Percentiles rank a stretch among this genome's conserved stretches.
Conservation (phyloP, 2,113 vertebrate species). For the Phrynosoma blainvillii region DNA sequence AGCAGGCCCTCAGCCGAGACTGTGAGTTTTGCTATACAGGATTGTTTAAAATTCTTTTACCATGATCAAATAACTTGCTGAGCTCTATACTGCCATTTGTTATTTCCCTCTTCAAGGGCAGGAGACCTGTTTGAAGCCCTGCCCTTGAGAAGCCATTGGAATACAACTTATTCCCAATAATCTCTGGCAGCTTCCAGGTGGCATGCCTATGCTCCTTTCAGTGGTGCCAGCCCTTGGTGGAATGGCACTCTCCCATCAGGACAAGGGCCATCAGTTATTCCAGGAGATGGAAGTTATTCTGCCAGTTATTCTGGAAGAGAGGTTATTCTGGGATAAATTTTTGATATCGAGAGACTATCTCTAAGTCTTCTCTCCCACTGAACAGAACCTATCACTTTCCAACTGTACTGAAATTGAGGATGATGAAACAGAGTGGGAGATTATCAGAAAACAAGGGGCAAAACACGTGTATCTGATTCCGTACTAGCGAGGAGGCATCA, state of each 20-base stretch:
- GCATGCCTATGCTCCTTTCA: background rate
- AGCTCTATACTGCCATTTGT: background rate
- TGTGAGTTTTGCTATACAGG: background rate
- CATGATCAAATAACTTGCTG: background rate
- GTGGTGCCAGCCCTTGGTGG: no score
- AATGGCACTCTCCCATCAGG: no score
- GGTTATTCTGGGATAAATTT: no score
- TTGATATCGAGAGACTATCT: no score
- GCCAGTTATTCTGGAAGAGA: no score
- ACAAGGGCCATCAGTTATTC: no score
- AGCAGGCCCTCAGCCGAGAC: background rate
- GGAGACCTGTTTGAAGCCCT: no score
- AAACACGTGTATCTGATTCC: background rate
- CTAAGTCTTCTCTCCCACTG: no score
- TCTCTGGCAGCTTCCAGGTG: background rate
- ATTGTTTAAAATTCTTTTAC: background rate
- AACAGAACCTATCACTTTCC: no score
- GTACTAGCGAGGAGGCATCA: background rate
- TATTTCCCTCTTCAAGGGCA: background rate
- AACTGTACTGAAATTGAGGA: background rate
- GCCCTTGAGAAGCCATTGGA: background rate
- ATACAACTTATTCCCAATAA: background rate
- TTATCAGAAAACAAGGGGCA: background rate
- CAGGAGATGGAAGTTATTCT: no score
- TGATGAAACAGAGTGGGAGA: background rate